Conservation (phyloP, 2,888 invertebrate genomes). For the Margaritifera margaritifera region DNA sequence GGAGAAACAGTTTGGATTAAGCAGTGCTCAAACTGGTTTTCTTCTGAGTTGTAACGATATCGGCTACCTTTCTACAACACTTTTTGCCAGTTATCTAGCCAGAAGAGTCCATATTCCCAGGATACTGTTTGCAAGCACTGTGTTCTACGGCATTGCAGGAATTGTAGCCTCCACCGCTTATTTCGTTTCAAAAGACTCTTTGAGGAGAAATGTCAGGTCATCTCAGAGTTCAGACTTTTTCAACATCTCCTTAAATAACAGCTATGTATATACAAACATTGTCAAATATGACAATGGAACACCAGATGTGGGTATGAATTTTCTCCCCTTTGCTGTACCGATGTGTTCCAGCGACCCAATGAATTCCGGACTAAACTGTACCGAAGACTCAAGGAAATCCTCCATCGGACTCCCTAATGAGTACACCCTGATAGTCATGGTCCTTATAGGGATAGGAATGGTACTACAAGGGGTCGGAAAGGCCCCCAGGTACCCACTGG, state of each 20-base stretch:
- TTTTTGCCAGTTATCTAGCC: slow-evolving; percentile 44
- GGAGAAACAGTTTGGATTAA: slow-evolving; percentile 56
- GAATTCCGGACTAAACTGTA: no score
- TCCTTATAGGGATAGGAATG: slow-evolving; percentile 14
- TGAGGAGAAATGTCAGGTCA: no score
- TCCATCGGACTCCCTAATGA: no score
- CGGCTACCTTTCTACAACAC: slow-evolving; percentile 48
- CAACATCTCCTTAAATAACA: no score
- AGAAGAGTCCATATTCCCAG: slow-evolving; percentile 44
- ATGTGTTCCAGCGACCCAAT: no score
- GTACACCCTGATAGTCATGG: not conserved
- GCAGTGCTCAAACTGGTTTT: slow-evolving; percentile 56
- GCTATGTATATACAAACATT: no score
- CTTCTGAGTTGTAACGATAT: slow-evolving; percentile 60
- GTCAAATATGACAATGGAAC: no score
- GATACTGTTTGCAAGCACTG: slow-evolving; percentile 24
- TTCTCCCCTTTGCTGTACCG: no score
- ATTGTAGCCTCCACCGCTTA: slow-evolving; percentile 37
- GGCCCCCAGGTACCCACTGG: slow-evolving; percentile 7
- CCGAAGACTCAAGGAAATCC: no score
- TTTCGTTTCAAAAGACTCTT: slow-evolving; percentile 27
- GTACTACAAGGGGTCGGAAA: slow-evolving; percentile 18
- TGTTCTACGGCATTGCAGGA: slow-evolving; percentile 41
- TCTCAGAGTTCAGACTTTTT: no score
- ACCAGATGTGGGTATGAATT: no score